Evolutionary conservation across 2,888 invertebrate genomes (phyloP), one percentile per base, ranked within the genome.

Genomic region (Aquatica leii): DNA sequence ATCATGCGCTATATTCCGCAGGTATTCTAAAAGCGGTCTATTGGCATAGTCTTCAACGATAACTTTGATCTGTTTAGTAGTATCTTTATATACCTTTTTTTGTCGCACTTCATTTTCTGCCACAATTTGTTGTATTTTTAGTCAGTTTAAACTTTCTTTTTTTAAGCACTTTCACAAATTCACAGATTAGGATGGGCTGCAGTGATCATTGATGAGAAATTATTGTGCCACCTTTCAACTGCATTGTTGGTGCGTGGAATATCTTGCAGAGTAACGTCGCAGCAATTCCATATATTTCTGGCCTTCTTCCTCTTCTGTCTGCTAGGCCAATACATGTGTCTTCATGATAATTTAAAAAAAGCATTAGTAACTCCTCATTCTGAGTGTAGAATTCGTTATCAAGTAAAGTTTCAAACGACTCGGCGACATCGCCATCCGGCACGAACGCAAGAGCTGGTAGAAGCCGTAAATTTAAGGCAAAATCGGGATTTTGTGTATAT

Each of bases 21-120:
- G n/a, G 37, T 52, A 52, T n/a, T 52, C 52, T 37, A 37, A 35
- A 52, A 37, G 15, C 18, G 18, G 35, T 37, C 35, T 52, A 52
- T 52, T 37, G 18, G 11, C 37, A 37, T 37, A 52, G 37, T 37
- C 37, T 37, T 37, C 18, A 18, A 52, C 52, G 6, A 52, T 37
- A n/a, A n/a, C n/a, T n/a, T n/a, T n/a, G n/a, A n/a, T n/a, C n/a
- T n/a, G n/a, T n/a, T n/a, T n/a, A n/a, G n/a, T n/a, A n/a, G n/a
- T n/a, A n/a, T n/a, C n/a, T n/a, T n/a, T n/a, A n/a, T n/a, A n/a
- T n/a, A n/a, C n/a, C n/a, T n/a, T n/a, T n/a, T n/a, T n/a, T n/a
- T n/a, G n/a, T n/a, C n/a, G n/a, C n/a, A n/a, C n/a, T n/a, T n/a
- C n/a, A n/a, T n/a, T n/a, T n/a, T 14, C 40, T 40, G 40, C 40